These are phyloP conservation scores for Listrodromus nycthemerus DNA, from an alignment of 2,888 invertebrate genomes.

Conservation along the genomic window DNA sequence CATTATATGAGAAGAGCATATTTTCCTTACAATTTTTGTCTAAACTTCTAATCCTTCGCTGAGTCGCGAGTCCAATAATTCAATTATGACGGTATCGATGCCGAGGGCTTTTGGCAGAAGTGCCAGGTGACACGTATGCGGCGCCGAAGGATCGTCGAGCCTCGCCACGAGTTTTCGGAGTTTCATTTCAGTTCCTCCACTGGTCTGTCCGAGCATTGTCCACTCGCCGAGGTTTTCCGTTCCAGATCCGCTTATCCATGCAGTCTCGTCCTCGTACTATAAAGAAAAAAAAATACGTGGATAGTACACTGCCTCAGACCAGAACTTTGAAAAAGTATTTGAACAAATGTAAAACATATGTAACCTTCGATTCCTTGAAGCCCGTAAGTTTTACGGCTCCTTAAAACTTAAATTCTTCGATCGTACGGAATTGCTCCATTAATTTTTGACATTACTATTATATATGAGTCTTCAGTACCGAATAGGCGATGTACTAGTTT, in stretches of 20 bases:
- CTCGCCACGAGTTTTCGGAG: conserved; percentile 74
- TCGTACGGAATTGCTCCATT: too few species aligned
- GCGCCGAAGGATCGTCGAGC: conserved; percentile 72
- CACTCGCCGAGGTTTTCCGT: conserved; percentile 75
- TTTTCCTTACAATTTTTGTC: background rate
- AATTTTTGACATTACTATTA: too few species aligned
- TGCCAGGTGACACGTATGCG: conserved; percentile 71
- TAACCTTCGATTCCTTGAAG: conserved; percentile 9
- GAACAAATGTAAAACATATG: too few species aligned
- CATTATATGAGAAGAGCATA: background rate
- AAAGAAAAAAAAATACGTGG: conserved; percentile 37
- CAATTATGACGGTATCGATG: conserved; percentile 69
- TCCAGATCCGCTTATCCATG: conserved; percentile 73
- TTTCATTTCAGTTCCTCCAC: conserved; percentile 73
- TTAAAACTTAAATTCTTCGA: too few species aligned
- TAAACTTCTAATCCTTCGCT: conserved; percentile 69
- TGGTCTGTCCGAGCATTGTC: conserved; percentile 74
- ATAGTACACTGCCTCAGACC: too few species aligned
- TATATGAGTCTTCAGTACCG: too few species aligned
- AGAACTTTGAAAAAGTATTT: too few species aligned
- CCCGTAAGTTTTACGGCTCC: too few species aligned
- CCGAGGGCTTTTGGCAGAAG: conserved; percentile 74
- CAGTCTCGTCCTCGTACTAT: conserved; percentile 73
- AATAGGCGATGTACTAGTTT: too few species aligned
- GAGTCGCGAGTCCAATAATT: conserved; percentile 68